phyloP scores from a whole-genome alignment of 2,113 vertebrate genomes.

The Cyanoderma ruficeps region DNA sequence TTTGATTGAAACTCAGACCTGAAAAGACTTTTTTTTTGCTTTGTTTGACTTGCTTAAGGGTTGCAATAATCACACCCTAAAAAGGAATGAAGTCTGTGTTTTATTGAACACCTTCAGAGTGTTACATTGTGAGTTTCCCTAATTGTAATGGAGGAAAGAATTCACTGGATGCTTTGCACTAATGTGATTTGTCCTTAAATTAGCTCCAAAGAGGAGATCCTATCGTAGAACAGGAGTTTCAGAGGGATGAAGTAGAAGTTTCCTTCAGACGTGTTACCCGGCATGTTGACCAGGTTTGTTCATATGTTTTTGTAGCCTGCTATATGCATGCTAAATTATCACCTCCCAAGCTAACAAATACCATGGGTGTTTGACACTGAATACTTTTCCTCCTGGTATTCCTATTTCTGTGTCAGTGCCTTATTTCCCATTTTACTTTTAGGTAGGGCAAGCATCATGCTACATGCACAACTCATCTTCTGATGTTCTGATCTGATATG shows the following conservation, averaged over 20 bases:
- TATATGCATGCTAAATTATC: background rate
- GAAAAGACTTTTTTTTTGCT: background rate
- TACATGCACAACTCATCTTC: background rate
- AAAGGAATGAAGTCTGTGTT: background rate
- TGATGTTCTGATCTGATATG: background rate
- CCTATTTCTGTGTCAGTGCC: background rate
- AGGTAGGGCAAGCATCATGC: background rate
- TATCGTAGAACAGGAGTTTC: constrained; percentile 67
- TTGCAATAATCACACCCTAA: background rate
- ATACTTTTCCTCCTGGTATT: background rate
- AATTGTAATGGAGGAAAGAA: background rate
- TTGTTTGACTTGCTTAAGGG: background rate
- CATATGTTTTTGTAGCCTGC: background rate
- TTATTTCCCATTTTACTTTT: background rate
- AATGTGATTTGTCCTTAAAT: background rate
- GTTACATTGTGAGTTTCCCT: background rate
- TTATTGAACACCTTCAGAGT: background rate
- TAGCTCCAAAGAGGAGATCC: constrained; percentile 77
- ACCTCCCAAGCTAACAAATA: background rate
- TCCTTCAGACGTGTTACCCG: constrained; percentile 70
- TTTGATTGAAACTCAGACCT: background rate
- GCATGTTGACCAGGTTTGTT: constrained; percentile 75
- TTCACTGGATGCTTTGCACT: background rate
- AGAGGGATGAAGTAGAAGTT: constrained; percentile 54
- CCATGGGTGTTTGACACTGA: background rate